Base-by-base conservation (phyloP, 2,113 vertebrate species). In the Toxotes chatareus region DNA sequence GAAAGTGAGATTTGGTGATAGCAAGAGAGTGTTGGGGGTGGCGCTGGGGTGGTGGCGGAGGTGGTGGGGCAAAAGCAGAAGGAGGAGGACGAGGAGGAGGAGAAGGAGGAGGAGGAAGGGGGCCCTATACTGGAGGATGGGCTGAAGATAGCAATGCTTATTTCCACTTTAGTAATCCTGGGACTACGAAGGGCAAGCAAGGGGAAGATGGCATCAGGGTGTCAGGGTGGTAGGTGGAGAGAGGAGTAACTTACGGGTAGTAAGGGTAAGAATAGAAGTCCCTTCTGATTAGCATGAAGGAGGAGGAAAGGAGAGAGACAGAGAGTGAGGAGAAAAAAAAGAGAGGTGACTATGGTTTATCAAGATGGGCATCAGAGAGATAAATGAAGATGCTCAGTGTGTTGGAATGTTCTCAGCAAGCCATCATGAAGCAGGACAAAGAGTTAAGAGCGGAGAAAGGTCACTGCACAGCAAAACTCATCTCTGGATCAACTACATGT, bases 231-330 rank as follows among this genome's bases (percentile, higher is more conserved):
- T 70, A 40, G 72, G 74, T 90, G 82, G 80, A 77, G 79, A 79
- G 32, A 89, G 56, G 60, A 75, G 88, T 96, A 83, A 98, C 97
- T 98, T 96, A 99, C 97, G 97, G 97, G 95, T 98, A 98, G 95
- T 97, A 99, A 93, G 97, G 97, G 91, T 98, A 98, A 92, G 97
- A 96, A 96, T 97, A 98, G 96, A 96, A 96, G 95, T 97, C 96
- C 92, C 96, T 97, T 96, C 97, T 98, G 96, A 94, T 94, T 94
- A 96, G 96, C 94, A 3, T 96, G 96, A 82, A 89, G 94, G 91
- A 88, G 94, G 92, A 92, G 95, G 86, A 93, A 88, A 89, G 92
- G 66, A 95, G 91, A 90, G 72, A 44, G 84, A 91, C 62, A 89
- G 89, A 92, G 88, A 70, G 94, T 90, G 89, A 86, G 82, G 86